A percentile compares a stretch with the other conserved stretches of the same genome.
These are phyloP conservation scores for Lanius collurio DNA, from an alignment of 2,113 vertebrate genomes.

Conservation along the genomic window DNA sequence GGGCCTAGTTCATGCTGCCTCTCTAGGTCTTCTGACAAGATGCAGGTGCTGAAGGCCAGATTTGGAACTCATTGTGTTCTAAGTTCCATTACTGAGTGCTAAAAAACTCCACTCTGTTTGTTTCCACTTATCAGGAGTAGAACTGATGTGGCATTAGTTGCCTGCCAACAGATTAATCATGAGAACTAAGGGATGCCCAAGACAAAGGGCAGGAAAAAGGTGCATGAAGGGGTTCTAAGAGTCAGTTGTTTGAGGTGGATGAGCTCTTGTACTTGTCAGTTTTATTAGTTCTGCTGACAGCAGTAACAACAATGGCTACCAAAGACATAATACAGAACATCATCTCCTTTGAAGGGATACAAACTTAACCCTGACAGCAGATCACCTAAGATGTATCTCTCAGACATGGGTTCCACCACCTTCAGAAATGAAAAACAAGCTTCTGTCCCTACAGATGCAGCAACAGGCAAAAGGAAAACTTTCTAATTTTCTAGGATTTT, in stretches of 20 bases:
- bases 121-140: neutral
- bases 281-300: neutral
- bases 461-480: neutral
- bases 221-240: neutral
- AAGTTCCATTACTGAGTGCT: neutral
- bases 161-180: neutral
- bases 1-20: neutral
- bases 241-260: neutral
- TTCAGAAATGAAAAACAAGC: neutral
- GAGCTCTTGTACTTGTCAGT: neutral
- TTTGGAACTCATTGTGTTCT: neutral
- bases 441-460: neutral
- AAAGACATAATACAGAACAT: neutral
- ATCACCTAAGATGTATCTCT: neutral
- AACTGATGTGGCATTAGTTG: neutral
- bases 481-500: neutral
- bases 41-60: neutral
- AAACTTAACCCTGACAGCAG: neutral
- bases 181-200: neutral
- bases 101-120: neutral
- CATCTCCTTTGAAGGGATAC: neutral
- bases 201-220: neutral
- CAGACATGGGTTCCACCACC: neutral
- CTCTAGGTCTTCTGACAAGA: neutral
- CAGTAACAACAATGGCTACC: neutral